These are phyloP conservation scores for Meiosimyza decipiens DNA, from an alignment of 2,888 invertebrate species.

Conservation along the genomic window DNA sequence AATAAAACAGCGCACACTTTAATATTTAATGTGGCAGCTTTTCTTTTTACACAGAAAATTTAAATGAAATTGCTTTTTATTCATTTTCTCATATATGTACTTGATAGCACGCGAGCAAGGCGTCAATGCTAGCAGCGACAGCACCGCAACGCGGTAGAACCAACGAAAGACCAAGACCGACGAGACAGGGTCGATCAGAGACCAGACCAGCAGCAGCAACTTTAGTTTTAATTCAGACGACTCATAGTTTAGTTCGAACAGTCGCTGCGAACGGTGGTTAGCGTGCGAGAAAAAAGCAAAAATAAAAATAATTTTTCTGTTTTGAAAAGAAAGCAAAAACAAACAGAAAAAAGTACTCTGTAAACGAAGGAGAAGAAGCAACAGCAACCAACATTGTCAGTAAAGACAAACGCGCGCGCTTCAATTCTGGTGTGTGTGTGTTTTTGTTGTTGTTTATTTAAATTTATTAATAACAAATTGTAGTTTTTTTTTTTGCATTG, in stretches of 20 bases:
- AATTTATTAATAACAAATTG: conserved; percentile 27
- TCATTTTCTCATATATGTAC: neutral
- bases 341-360: conserved; percentile 8
- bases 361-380: neutral
- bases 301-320: neutral
- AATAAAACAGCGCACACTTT: neutral
- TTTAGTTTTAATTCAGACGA: conserved; percentile 38
- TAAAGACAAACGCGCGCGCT: conserved; percentile 35
- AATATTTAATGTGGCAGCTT: no score
- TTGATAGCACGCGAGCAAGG: conserved; percentile 15
- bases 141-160: conserved; percentile 27
- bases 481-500: neutral
- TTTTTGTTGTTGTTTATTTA: conserved; percentile 19
- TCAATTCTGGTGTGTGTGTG: conserved; percentile 36
- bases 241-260: conserved; percentile 29
- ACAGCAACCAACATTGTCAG: no score
- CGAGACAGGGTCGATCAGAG: neutral
- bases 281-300: conserved; percentile 11
- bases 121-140: conserved; percentile 20
- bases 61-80: neutral
- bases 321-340: neutral
- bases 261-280: conserved; percentile 23
- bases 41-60: no score
- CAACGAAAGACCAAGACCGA: conserved; percentile 29
- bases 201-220: conserved; percentile 15